phyloP scores from a whole-genome alignment of 1,140 invertebrate species.

The Diplogasteroides magnus region DNA sequence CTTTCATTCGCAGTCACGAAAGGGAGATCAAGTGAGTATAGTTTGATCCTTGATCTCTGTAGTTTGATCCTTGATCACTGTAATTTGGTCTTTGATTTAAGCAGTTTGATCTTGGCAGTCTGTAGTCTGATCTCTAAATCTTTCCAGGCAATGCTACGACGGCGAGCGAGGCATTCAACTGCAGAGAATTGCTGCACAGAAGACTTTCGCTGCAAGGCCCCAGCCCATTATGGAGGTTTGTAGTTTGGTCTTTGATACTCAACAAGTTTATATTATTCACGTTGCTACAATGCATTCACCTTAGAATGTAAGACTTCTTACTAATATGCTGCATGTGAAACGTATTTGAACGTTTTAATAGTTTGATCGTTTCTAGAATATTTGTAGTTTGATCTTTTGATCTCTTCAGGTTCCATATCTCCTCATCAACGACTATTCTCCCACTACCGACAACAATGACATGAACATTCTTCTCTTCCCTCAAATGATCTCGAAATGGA shows the following conservation, averaged over 20 bases:
- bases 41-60: constrained; percentile 5
- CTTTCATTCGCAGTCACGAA: constrained; percentile 48
- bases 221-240: constrained; percentile 50
- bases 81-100: not conserved
- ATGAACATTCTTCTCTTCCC: constrained; percentile 46
- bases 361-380: too few relatives aligned
- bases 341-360: too few relatives aligned
- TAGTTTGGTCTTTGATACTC: not conserved
- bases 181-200: constrained; percentile 48
- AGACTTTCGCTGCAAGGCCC: constrained; percentile 42
- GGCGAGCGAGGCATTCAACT: constrained; percentile 44
- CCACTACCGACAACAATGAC: constrained; percentile 45
- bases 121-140: constrained; percentile 6
- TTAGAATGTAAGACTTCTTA: too few relatives aligned
- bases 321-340: too few relatives aligned
- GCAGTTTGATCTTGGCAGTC: not conserved
- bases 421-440: constrained; percentile 50
- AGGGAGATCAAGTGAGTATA: constrained; percentile 42
- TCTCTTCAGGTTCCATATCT: constrained; percentile 42
- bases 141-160: constrained; percentile 43
- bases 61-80: not conserved
- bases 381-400: not conserved
- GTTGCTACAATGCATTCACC: too few relatives aligned
- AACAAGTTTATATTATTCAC: too few relatives aligned
- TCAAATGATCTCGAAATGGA: constrained; percentile 51